Evolutionary conservation across 2,113 vertebrate species (phyloP).

Genomic region (Cercocebus atys): DNA sequence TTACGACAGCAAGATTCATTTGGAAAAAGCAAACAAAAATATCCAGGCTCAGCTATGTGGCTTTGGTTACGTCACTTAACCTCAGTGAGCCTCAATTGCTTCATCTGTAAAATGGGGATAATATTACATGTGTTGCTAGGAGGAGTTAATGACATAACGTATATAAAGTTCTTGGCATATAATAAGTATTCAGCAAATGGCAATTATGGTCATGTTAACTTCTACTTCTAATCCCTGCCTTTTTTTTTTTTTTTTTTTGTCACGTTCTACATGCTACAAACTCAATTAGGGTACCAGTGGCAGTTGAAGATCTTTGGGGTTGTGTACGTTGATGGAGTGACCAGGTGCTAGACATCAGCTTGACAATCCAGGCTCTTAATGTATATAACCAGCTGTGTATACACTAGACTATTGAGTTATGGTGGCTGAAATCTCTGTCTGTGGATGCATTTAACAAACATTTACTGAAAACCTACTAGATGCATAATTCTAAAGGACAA

Average conservation of each 20-base stretch:
- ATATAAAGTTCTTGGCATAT: neutral
- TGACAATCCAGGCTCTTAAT: neutral
- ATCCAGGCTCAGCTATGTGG: neutral
- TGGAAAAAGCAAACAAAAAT: neutral
- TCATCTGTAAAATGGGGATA: neutral
- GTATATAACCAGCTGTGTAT: neutral
- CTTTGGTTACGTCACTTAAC: neutral
- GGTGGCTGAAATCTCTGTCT: neutral
- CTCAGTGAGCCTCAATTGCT: neutral
- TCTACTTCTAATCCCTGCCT: neutral
- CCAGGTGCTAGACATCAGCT: neutral
- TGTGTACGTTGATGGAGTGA: neutral
- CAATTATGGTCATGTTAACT: neutral
- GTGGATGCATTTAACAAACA: neutral
- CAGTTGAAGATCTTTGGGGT: neutral
- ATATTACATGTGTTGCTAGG: neutral
- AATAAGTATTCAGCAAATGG: neutral
- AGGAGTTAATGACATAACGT: neutral
- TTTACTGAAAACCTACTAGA: neutral
- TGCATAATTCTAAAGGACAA: neutral
- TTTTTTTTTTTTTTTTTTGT: neutral
- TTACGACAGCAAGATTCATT: neutral
- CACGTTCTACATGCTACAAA: neutral
- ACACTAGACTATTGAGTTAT: neutral
- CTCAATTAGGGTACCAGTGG: neutral